A percentile compares a stretch with the other conserved stretches of the same genome.
phyloP scores from a whole-genome alignment of 2,888 invertebrate genomes.

The Phrixothrix hirtus region DNA sequence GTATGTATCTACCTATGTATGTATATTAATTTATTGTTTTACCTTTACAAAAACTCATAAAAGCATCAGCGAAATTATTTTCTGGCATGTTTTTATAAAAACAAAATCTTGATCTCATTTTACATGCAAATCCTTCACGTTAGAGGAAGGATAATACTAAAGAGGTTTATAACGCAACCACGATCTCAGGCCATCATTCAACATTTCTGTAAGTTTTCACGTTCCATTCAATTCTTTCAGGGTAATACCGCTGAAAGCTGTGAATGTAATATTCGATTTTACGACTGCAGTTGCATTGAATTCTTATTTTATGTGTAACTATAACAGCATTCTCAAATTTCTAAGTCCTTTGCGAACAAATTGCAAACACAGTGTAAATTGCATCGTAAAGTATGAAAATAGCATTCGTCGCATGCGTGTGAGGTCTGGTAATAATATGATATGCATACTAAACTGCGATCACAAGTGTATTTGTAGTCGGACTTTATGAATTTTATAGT shows the following conservation, averaged over 20 bases:
- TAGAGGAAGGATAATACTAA: too few species aligned
- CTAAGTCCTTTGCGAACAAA: slow-evolving; percentile 16
- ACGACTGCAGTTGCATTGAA: slow-evolving; percentile 2
- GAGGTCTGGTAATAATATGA: slow-evolving; percentile 43
- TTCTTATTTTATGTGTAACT: neutral
- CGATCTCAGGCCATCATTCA: neutral
- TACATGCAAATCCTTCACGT: neutral
- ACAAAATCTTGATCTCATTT: neutral
- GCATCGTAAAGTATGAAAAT: slow-evolving; percentile 27
- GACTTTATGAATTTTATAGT: slow-evolving; percentile 44
- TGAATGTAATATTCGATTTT: slow-evolving; percentile 4
- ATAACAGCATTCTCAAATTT: slow-evolving; percentile 10
- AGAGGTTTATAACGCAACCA: neutral
- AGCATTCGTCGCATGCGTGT: slow-evolving; percentile 40
- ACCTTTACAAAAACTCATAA: neutral
- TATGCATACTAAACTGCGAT: slow-evolving; percentile 44
- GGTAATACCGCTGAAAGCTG: slow-evolving; percentile 2
- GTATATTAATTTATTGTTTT: too few species aligned
- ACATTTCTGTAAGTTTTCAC: neutral
- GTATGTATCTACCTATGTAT: too few species aligned
- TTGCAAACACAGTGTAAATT: slow-evolving; percentile 23
- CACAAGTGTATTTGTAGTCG: slow-evolving; percentile 37
- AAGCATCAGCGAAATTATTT: too few species aligned
- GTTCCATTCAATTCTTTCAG: slow-evolving; percentile 2
- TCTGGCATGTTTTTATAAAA: neutral